These are phyloP conservation scores for Lagocephalus sceleratus DNA, from an alignment of 2,797 vertebrate species.

Conservation along the genomic window DNA sequence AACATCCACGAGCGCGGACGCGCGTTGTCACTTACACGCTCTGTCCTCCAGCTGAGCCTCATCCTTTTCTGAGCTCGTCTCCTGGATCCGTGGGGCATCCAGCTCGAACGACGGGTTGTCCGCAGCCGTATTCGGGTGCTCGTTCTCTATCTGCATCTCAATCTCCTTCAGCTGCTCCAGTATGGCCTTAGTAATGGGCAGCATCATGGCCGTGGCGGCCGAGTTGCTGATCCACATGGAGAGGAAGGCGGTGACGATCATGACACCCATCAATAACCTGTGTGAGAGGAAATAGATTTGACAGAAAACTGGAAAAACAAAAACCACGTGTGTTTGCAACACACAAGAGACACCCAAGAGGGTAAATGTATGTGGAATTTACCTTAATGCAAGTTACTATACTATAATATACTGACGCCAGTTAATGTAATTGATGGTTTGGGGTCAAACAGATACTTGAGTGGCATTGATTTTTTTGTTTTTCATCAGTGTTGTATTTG, in stretches of 20 bases:
- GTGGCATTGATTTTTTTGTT: too few species aligned
- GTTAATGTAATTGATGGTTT: too few species aligned
- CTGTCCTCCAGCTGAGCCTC: slow-evolving; percentile 8
- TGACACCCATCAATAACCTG: slow-evolving; percentile 93
- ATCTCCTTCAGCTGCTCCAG: slow-evolving; percentile 82
- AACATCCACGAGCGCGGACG: neutral
- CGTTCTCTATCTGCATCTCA: slow-evolving; percentile 52
- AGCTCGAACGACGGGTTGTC: slow-evolving; percentile 64
- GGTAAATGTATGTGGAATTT: too few species aligned
- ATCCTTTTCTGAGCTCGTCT: slow-evolving; percentile 6
- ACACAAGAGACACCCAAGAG: slow-evolving; percentile 7
- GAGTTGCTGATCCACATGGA: slow-evolving; percentile 99
- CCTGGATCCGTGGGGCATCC: slow-evolving; percentile 13
- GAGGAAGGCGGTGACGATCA: slow-evolving; percentile 87
- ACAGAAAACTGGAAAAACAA: too few species aligned
- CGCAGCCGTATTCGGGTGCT: slow-evolving; percentile 24
- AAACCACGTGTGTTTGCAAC: too few species aligned
- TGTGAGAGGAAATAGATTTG: too few species aligned
- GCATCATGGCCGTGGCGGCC: slow-evolving; percentile 94
- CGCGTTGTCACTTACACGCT: slow-evolving; percentile 35
- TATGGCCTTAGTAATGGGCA: slow-evolving; percentile 87
- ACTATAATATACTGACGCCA: too few species aligned
- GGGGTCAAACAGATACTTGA: too few species aligned
- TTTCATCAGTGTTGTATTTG: too few species aligned
- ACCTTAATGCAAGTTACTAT: too few species aligned